Base-by-base conservation (phyloP, 1,140 invertebrate species). In the Aleiodes sp. region DNA sequence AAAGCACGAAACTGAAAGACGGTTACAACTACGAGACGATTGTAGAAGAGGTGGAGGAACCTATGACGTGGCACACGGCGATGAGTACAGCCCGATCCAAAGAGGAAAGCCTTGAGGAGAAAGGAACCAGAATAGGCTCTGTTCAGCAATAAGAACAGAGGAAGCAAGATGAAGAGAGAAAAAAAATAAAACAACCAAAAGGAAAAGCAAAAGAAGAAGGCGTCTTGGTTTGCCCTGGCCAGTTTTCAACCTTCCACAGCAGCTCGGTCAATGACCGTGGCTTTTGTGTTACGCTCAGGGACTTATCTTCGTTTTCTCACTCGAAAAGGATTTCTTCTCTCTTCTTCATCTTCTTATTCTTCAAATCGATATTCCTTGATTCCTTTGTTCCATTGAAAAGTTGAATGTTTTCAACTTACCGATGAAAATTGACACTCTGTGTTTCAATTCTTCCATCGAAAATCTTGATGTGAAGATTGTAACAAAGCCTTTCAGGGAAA, bases 201-300 rank as follows among this genome's bases (percentile, higher is more conserved):
- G n/a, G n/a, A n/a, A n/a, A n/a, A n/a, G n/a, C n/a, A n/a, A n/a
- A n/a, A n/a, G n/a, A n/a, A n/a, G n/a, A n/a, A n/a, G n/a, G n/a
- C 6, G 6, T 52, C 46, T 52, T 52, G 21, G 39, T 43, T 52
- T 52, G 21, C 46, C 46, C 46, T 52, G 46, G 46, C 46, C 46
- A 52, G 46, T 52, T 52, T 52, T 52, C 46, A 52, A 72, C 71
- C 70, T 73, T 67, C 68, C 68, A 65, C 69, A 68, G 70, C 26
- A 65, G 63, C 68, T 67, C 64, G 74, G 74, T 79, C 76, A 72
- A 72, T 71, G 76, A 76, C 75, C 78, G 72, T 76, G 73, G 74
- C 73, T 78, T 76, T 78, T 75, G 72, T 71, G 56, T 68, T 74
- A 73, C 74, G 2, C 24, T 59, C 56, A 59, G 10, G 56, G 28